These are phyloP conservation scores for Spisula solida DNA, from an alignment of 2,888 invertebrate genomes.

Conservation along the genomic window DNA sequence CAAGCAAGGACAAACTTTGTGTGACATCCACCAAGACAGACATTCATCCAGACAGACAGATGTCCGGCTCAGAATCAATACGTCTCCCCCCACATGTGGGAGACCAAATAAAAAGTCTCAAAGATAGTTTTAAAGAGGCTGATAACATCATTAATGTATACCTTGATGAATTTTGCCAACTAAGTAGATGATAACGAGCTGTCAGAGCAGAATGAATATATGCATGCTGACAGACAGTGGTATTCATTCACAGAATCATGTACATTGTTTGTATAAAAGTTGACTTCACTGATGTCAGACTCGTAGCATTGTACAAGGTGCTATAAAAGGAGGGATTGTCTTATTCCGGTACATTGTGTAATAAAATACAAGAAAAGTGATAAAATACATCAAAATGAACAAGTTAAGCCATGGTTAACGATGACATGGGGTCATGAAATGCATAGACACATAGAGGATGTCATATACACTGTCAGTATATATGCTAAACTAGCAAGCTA, in stretches of 20 bases:
- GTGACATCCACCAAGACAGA: no score
- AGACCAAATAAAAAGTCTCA: no score
- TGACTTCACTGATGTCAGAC: not conserved
- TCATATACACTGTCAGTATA: not conserved
- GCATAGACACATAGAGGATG: not conserved
- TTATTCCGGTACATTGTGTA: not conserved
- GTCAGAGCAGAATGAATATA: no score
- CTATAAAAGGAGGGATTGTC: not conserved
- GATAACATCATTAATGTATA: no score
- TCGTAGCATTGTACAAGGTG: not conserved
- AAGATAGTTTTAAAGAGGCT: no score
- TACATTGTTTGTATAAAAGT: not conserved
- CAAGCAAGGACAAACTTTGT: no score
- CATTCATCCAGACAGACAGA: no score
- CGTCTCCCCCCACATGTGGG: no score
- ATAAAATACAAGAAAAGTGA: not conserved
- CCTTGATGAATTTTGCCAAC: no score
- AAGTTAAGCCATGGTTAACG: conserved; percentile 6
- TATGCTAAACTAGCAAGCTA: conserved; percentile 10
- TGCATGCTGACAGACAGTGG: not conserved
- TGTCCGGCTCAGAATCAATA: no score
- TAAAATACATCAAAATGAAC: conserved; percentile 20
- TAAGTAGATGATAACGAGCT: no score
- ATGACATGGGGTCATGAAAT: conserved; percentile 4
- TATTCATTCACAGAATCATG: not conserved